phyloP scores from a whole-genome alignment of 2,797 vertebrate genomes.

The Halcyon badia region DNA sequence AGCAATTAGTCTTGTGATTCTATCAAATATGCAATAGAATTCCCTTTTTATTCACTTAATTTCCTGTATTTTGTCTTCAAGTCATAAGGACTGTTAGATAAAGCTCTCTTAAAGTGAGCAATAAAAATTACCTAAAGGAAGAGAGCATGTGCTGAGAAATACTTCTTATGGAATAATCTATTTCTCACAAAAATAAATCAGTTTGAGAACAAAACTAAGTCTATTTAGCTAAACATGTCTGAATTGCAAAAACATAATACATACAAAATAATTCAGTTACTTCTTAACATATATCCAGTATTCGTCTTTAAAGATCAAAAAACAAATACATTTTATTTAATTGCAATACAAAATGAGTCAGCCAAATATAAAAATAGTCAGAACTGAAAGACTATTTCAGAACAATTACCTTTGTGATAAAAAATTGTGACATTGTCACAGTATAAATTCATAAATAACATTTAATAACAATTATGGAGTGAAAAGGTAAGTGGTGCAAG shows the following conservation, averaged over 20 bases:
- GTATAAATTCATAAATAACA: slow-evolving; percentile 59
- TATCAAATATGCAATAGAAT: not conserved
- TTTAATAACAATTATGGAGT: slow-evolving; percentile 22
- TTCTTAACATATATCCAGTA: not conserved
- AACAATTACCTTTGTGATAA: slow-evolving; percentile 67
- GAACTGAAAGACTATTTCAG: slow-evolving; percentile 50
- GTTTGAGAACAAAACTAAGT: not conserved
- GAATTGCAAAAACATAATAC: not conserved
- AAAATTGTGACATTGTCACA: slow-evolving; percentile 51
- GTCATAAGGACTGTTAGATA: not conserved
- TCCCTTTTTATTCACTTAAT: not conserved
- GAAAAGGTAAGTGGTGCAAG: slow-evolving; percentile 4
- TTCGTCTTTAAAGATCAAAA: slow-evolving; percentile 45
- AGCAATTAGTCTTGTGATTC: not conserved
- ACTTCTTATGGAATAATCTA: not conserved
- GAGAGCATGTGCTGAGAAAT: not conserved
- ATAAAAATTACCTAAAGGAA: not conserved
- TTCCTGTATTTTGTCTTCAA: not conserved
- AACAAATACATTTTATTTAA: slow-evolving; percentile 1
- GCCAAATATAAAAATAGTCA: slow-evolving; percentile 62
- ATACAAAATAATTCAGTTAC: slow-evolving; percentile 22
- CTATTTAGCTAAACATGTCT: not conserved
- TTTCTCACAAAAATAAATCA: not conserved
- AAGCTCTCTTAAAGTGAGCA: not conserved
- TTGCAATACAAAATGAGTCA: slow-evolving; percentile 67